Evolutionary conservation across 2,888 invertebrate genomes (phyloP).

Genomic region (Parochlus steinenii): DNA sequence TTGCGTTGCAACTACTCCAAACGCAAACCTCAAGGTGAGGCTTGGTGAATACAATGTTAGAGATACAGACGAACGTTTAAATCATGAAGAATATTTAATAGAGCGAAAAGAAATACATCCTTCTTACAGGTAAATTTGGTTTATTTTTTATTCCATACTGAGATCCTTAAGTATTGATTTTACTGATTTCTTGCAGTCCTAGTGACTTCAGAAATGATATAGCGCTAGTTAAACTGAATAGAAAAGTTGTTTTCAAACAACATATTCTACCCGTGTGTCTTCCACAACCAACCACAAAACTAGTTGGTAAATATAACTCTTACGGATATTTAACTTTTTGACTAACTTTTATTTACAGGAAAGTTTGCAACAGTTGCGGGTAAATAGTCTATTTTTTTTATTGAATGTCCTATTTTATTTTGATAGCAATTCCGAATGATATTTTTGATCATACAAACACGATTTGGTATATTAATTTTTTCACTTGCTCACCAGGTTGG

Average conservation of each 20-base stretch:
- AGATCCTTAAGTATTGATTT: no score
- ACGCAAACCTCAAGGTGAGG: slow-evolving; percentile 72
- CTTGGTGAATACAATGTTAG: slow-evolving; percentile 88
- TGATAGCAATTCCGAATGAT: no score
- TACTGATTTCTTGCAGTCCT: no score
- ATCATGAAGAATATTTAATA: slow-evolving; percentile 76
- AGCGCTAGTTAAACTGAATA: slow-evolving; percentile 62
- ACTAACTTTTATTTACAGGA: no score
- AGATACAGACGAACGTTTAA: slow-evolving; percentile 61
- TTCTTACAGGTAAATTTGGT: no score
- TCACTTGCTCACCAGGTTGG: slow-evolving; percentile 43
- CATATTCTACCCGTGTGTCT: slow-evolving; percentile 87
- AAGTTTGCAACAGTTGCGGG: slow-evolving; percentile 78
- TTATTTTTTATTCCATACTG: no score
- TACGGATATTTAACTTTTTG: no score
- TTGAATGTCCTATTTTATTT: background rate
- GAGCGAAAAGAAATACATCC: slow-evolving; percentile 86
- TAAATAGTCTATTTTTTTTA: background rate
- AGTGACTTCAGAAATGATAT: slow-evolving; percentile 85
- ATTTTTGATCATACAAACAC: no score
- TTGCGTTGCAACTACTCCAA: slow-evolving; percentile 79
- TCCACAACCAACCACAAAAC: slow-evolving; percentile 58
- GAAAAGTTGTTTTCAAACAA: slow-evolving; percentile 73
- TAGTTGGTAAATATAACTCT: no score
- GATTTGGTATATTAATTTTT: no score